These are phyloP conservation scores for Penaeus vannamei DNA, from an alignment of 1,140 invertebrate species.

Conservation along the genomic window DNA sequence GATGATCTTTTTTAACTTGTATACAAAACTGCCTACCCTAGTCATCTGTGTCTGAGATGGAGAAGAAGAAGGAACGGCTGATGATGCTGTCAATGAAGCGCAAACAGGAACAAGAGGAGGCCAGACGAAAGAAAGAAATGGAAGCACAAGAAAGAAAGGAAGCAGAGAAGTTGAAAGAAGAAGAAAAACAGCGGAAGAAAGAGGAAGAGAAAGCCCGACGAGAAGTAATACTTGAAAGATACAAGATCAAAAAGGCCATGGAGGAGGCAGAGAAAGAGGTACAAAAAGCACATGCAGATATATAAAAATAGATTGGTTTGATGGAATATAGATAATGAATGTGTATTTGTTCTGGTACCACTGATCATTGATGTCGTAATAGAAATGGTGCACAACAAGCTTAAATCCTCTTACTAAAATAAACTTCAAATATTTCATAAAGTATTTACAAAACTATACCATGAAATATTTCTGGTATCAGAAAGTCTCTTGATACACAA, in stretches of 20 bases:
- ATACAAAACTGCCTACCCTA: conserved; percentile 51
- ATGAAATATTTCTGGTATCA: too few relatives aligned
- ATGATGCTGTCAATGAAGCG: conserved; percentile 68
- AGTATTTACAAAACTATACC: too few relatives aligned
- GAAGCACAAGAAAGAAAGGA: conserved; percentile 76
- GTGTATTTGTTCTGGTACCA: too few relatives aligned
- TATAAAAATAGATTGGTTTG: too few relatives aligned
- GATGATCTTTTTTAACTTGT: conserved; percentile 65
- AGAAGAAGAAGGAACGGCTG: conserved; percentile 69
- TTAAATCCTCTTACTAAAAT: too few relatives aligned
- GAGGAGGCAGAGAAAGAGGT: conserved; percentile 93
- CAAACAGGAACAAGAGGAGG: conserved; percentile 83
- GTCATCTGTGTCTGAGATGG: conserved; percentile 68
- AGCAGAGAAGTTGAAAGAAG: conserved; percentile 87
- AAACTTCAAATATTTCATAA: too few relatives aligned
- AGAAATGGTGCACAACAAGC: too few relatives aligned
- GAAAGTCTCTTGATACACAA: too few relatives aligned
- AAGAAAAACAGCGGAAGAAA: conserved; percentile 88
- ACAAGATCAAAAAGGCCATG: conserved; percentile 94
- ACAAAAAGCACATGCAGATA: too few relatives aligned
- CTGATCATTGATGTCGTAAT: too few relatives aligned
- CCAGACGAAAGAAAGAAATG: conserved; percentile 80
- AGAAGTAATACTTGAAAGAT: conserved; percentile 91
- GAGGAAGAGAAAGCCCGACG: conserved; percentile 90
- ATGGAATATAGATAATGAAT: too few relatives aligned